Evolutionary conservation across 2,888 invertebrate species (phyloP), one percentile per base, ranked within the genome.

Genomic region (Arrhopalites spinosus): DNA sequence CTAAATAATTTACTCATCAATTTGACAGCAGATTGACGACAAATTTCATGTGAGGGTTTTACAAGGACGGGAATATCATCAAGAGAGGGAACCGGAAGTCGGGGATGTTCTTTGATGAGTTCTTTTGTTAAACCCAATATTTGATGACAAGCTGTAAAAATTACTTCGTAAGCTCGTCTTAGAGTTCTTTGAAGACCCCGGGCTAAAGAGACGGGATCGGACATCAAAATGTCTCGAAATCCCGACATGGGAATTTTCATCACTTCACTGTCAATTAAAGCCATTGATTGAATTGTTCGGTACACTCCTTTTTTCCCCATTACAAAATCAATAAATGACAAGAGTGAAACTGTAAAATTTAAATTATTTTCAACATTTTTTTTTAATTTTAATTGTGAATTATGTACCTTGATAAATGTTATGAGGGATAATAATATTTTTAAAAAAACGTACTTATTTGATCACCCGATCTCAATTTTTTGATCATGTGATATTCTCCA

Each of bases 241-340:
- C 1, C 53, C 0, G 50, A 1, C 69, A 69, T 69, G 11, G 53
- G 53, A 2, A 69, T 53, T 17, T 50, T 27, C 53, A 69, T 69
- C 29, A 69, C 29, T 29, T 50, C 53, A 69, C 67, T 20, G 27
- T 59, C 25, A 2, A 5, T 25, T 8, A 47, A 8, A 0, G 75
- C 75, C 11, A 27, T 1, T 3, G 75, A 47, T 17, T 70, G 29
- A 8, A 75, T 50, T 3, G 50, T 53, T n/a, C 61, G 23, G 29
- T 53, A 47, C 17, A 23, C 8, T 17, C 25, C 30, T 29, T 27
- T 11, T 2, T 75, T 50, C 11, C 53, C 75, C 13, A 47, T 50
- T 5, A 75, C 43, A 47, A 50, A 29, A 17, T 75, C 75, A n/a
- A 75, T 27, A 25, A 75, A 64, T 29, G 74, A 74, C 53, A 74